phyloP scores from a whole-genome alignment of 2,888 invertebrate genomes.

The Caenorhabditis sp. region DNA sequence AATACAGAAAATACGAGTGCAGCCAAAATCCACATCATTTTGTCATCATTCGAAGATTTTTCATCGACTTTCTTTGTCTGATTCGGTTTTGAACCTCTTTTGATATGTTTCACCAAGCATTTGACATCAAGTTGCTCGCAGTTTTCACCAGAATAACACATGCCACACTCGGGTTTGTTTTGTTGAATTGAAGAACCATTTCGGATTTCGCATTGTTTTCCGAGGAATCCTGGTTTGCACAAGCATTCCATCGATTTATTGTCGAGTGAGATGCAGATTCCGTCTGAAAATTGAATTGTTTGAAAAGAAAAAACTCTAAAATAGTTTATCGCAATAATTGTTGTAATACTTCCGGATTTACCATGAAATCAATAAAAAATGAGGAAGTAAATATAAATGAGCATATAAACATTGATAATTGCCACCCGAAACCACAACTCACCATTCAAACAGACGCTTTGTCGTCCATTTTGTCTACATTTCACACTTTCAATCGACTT shows the following conservation, averaged over 20 bases:
- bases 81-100: no score
- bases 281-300: conserved; percentile 24
- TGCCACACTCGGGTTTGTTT: not conserved
- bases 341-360: not conserved
- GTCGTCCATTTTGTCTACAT: conserved; percentile 6
- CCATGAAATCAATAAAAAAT: conserved; percentile 10
- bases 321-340: no score
- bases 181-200: no score
- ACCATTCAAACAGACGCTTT: conserved; percentile 30
- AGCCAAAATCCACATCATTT: no score
- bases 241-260: conserved; percentile 12
- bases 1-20: not conserved
- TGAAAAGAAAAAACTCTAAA: no score
- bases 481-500: conserved; percentile 12
- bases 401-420: not conserved
- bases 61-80: no score
- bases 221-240: conserved; percentile 16
- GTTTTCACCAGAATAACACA: not conserved
- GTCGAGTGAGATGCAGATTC: conserved; percentile 16
- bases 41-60: no score
- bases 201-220: conserved; percentile 11
- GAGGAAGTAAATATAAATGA: not conserved
- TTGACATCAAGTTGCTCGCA: conserved; percentile 1
- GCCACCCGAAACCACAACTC: not conserved
- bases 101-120: not conserved